Base-by-base conservation (phyloP, 2,113 vertebrate genomes). In the Callionymus lyra region DNA sequence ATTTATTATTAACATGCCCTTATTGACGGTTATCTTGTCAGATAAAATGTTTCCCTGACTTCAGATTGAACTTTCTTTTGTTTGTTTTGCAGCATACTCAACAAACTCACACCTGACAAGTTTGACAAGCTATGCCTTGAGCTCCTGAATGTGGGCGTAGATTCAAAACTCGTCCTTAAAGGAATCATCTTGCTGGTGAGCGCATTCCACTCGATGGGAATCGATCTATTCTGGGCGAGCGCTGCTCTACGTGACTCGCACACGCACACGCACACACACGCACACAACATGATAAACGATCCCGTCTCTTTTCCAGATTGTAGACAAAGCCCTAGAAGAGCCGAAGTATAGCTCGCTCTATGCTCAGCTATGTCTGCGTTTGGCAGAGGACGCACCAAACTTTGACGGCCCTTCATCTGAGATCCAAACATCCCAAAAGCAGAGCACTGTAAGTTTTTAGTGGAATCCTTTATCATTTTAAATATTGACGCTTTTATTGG, bases 121-220 rank as follows among this genome's bases (percentile, higher is more conserved):
- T 99, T 99, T 87, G 95, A 99, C 92, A 99, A 99, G 91, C 94
- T 98, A 98, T 99, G 95, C 94, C 95, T 97, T 97, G 95, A 99
- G 92, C 94, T 99, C 88, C 94, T 99, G 86, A 99, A 99, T 87
- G 94, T 89, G 90, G 94, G 96, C 88, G 94, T 99, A 91, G 95
- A 99, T 89, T 94, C 94, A 86, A 99, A 99, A 88, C 90, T 97
- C 88, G 92, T 99, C 91, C 93, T 98, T 79, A 99, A 99, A 94
- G 95, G 94, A 88, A 82, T 99, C 92, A 98, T 97, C 91, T 92
- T 99, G 91, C 91, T 99, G 92, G 95, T 99, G 85, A 88, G 89
- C 2, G 17, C 12, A 19, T 1, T 11, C 33, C 21, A 8, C 21
- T 27, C 8, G 21, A 14, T 4, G 5, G 14, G 4, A 12, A 10